Percentiles rank a stretch among this genome's conserved stretches.
Conservation (phyloP, 2,888 invertebrate genomes). For the Chironomus tentans region DNA sequence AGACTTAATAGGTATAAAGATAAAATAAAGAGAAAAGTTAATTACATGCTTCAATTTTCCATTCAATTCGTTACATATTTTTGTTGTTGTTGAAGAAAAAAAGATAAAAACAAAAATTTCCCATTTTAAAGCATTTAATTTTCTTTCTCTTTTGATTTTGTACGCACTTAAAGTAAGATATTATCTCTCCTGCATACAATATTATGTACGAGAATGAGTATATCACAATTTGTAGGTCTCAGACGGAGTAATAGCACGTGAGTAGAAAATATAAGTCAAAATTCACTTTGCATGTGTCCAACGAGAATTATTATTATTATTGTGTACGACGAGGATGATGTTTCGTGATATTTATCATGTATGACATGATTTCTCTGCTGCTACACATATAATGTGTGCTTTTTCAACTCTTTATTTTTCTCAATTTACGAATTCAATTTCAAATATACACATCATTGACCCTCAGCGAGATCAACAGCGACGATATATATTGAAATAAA, state of each 20-base stretch:
- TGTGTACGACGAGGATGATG: too few species aligned
- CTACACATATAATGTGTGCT: neutral
- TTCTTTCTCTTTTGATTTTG: neutral
- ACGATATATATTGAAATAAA: neutral
- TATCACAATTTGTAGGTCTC: too few species aligned
- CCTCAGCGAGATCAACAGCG: neutral
- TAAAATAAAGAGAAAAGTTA: neutral
- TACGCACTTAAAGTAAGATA: too few species aligned
- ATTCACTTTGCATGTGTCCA: neutral
- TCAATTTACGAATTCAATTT: neutral
- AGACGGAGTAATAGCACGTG: neutral
- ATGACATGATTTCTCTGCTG: too few species aligned
- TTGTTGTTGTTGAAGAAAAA: too few species aligned
- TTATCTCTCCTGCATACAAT: too few species aligned
- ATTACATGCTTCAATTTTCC: neutral
- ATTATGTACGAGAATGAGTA: too few species aligned
- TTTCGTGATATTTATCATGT: too few species aligned
- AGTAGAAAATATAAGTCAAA: neutral
- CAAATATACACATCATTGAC: neutral
- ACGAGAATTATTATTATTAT: neutral
- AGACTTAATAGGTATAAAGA: too few species aligned
- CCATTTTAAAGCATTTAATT: neutral
- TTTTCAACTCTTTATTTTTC: neutral
- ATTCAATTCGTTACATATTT: neutral
- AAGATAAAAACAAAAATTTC: neutral